These are phyloP conservation scores for Leucophenga varia DNA, from an alignment of 1,140 invertebrate genomes.

Conservation along the genomic window DNA sequence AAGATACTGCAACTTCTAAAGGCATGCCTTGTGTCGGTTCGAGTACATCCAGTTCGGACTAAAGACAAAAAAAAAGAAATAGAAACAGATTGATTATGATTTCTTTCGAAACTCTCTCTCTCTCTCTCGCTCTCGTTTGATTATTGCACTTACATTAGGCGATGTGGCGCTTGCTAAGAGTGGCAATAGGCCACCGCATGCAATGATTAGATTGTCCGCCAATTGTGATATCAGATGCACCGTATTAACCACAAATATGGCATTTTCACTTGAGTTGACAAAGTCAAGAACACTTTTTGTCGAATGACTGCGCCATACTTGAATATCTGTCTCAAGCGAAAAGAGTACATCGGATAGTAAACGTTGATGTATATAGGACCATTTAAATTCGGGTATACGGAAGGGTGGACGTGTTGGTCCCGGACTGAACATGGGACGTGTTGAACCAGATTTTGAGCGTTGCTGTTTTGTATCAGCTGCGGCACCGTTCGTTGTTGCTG, in stretches of 20 bases:
- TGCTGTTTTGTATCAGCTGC: constrained; percentile 39
- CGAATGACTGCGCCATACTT: constrained; percentile 86
- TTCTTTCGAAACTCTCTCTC: neutral
- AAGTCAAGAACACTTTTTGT: constrained; percentile 97
- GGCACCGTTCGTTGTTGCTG: constrained; percentile 4
- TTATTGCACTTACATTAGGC: constrained; percentile 81
- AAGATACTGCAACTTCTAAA: constrained; percentile 95
- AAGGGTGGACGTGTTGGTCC: constrained; percentile 95
- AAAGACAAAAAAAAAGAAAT: constrained; percentile 30
- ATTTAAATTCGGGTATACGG: constrained; percentile 98
- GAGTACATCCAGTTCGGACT: constrained; percentile 98
- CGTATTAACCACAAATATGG: constrained; percentile 98
- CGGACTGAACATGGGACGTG: constrained; percentile 89
- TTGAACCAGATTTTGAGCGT: constrained; percentile 62
- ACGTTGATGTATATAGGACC: constrained; percentile 98
- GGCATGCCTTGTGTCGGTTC: constrained; percentile 98
- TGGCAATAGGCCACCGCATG: constrained; percentile 95
- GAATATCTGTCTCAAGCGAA: constrained; percentile 96
- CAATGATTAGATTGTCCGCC: constrained; percentile 98
- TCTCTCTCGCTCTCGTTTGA: neutral
- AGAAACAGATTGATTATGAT: too few species aligned
- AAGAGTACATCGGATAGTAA: constrained; percentile 95
- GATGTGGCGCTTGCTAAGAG: constrained; percentile 97
- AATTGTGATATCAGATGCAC: constrained; percentile 98
- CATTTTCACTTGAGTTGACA: constrained; percentile 96